These are phyloP conservation scores for Scomber scombrus DNA, from an alignment of 2,113 vertebrate genomes.

Conservation along the genomic window DNA sequence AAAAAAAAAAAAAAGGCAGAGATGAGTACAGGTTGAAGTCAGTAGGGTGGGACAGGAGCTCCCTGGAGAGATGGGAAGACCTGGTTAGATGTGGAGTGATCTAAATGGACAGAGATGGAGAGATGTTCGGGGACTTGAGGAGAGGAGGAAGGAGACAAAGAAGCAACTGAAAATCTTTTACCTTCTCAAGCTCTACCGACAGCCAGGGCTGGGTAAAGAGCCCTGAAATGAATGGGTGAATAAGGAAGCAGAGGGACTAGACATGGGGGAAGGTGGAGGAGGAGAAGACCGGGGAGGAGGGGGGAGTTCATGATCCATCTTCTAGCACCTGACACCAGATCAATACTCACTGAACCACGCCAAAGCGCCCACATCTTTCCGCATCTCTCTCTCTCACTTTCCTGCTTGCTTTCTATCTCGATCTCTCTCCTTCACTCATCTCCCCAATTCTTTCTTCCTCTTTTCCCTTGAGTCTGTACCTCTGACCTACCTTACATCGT, in stretches of 20 bases:
- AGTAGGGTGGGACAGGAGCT: neutral
- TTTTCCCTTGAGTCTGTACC: conserved; percentile 29
- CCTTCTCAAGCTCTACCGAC: conserved; percentile 5
- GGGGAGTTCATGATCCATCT: conserved; percentile 69
- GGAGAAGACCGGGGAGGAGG: conserved; percentile 18
- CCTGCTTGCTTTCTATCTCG: conserved; percentile 15
- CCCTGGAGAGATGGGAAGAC: neutral
- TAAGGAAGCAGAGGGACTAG: conserved; percentile 17
- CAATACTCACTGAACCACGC: conserved; percentile 70
- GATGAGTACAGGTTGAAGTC: neutral
- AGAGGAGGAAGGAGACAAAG: conserved; percentile 11
- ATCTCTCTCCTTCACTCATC: conserved; percentile 39
- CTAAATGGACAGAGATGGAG: conserved; percentile 31
- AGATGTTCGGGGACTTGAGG: neutral
- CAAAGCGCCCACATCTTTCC: conserved; percentile 63
- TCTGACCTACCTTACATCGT: conserved; percentile 49
- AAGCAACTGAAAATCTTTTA: neutral
- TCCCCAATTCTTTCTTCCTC: conserved; percentile 23
- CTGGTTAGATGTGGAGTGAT: neutral
- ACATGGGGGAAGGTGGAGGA: conserved; percentile 34
- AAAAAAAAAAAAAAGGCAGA: neutral
- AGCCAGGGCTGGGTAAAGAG: conserved; percentile 28
- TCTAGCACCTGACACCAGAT: conserved; percentile 71
- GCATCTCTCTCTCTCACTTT: conserved; percentile 2
- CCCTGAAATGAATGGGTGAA: conserved; percentile 33